These are phyloP conservation scores for Protosalanx chinensis DNA, from an alignment of 2,797 vertebrate species.

Conservation along the genomic window DNA sequence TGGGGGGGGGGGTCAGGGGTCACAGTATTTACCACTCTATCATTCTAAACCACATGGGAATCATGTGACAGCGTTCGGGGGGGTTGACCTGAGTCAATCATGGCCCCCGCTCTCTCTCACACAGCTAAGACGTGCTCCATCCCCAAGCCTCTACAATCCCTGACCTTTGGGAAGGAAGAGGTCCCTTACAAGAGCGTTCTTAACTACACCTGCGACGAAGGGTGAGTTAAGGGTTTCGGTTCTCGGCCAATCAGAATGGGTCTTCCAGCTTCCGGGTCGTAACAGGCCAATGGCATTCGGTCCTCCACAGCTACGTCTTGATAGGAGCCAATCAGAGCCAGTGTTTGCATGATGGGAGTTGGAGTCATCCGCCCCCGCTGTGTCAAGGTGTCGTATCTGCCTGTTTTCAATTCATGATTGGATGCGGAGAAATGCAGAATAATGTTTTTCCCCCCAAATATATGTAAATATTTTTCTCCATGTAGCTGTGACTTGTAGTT, in stretches of 20 bases:
- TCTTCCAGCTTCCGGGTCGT: background rate
- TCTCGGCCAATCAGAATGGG: background rate
- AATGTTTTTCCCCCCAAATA: background rate
- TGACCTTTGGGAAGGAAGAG: conserved; percentile 64
- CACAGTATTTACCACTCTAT: too few species aligned
- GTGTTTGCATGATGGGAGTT: conserved; percentile 79
- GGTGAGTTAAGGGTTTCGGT: conserved; percentile 67
- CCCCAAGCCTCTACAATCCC: conserved; percentile 69
- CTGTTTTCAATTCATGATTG: too few species aligned
- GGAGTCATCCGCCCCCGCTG: conserved; percentile 72
- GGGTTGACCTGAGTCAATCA: background rate
- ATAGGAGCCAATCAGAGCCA: conserved; percentile 71
- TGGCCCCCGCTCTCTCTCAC: conserved; percentile 10
- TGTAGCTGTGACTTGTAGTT: conserved; percentile 78
- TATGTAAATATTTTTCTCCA: background rate
- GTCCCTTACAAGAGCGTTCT: conserved; percentile 72
- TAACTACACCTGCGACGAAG: conserved; percentile 78
- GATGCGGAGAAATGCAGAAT: background rate
- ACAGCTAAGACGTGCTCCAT: conserved; percentile 78
- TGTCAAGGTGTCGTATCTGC: conserved; percentile 75
- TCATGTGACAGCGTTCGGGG: background rate
- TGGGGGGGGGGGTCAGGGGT: too few species aligned
- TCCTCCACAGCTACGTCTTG: conserved; percentile 76
- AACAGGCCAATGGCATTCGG: background rate
- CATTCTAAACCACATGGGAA: background rate